Evolutionary conservation across 2,888 invertebrate species (phyloP), one percentile per base, ranked within the genome.

Genomic region (Odontothrips loti): DNA sequence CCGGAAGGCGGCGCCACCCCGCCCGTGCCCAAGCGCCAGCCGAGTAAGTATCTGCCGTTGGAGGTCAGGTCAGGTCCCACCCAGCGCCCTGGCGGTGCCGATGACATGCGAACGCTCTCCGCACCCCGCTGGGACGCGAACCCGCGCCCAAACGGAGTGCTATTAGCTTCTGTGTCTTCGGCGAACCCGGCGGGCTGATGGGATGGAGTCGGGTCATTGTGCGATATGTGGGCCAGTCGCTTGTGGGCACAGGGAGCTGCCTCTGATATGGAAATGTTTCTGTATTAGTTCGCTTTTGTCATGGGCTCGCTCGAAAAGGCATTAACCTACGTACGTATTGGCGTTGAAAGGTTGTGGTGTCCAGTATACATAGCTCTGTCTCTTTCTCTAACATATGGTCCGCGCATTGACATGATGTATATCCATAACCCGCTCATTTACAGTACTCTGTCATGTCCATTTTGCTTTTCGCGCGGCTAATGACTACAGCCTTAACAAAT

Each of bases 21-120:
- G 82, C 94, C 95, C 17, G 89, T 94, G 83, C 94, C 95, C 84
- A 95, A 95, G 89, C 92, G 95, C 89, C 95, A 94, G 84, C 91
- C 93, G 85, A 93, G 95, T 95, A 89, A 92, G 92, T 90, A 82
- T 58, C 23, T 15, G 48, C 3, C 48, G 47, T 79, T 4, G 17
- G 58, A 58, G 58, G 58, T 6, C 20, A 58, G 58, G 58, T 17
- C 20, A 58, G 58, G 51, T 43, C 34, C n/a, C n/a, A n/a, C n/a
- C n/a, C n/a, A n/a, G n/a, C n/a, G 34, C 3, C 3, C 34, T 6
- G 34, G 34, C 34, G 34, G 34, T 43, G 6, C 34, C 34, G 34
- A 43, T 2, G 34, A 43, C 34, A 43, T 43, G 34, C 34, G 34
- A 43, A 43, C 34, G 34, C 34, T 43, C 34, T 43, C 34, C 6